These are phyloP conservation scores for Geotrypetes seraphini DNA, from an alignment of 2,797 vertebrate species.

Conservation along the genomic window DNA sequence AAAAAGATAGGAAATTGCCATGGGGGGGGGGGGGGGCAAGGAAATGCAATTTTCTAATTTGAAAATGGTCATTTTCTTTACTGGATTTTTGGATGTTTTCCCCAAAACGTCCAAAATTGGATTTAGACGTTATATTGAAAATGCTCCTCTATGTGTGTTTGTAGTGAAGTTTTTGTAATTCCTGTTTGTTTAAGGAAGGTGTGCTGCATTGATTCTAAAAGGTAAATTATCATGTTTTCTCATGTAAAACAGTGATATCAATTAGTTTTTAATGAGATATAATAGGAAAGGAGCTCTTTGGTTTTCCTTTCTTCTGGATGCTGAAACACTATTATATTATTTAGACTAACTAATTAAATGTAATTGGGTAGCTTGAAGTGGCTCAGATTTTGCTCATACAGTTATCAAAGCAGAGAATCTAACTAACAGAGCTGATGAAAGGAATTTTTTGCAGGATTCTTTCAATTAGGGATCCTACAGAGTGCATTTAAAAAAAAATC, in stretches of 20 bases:
- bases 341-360: conserved; percentile 41
- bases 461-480: conserved; percentile 30
- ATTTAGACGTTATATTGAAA: too few species aligned
- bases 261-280: conserved; percentile 6
- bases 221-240: conserved; percentile 9
- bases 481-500: conserved; percentile 3
- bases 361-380: conserved; percentile 38
- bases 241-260: conserved; percentile 12
- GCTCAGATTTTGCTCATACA: conserved; percentile 29
- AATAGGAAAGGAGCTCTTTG: conserved; percentile 16
- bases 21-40: too few species aligned
- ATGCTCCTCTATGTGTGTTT: too few species aligned
- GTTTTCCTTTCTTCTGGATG: conserved; percentile 9
- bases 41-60: too few species aligned
- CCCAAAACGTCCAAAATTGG: too few species aligned
- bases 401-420: conserved; percentile 44
- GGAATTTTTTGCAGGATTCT: conserved; percentile 20
- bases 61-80: too few species aligned
- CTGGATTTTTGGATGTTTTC: too few species aligned
- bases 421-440: conserved; percentile 39
- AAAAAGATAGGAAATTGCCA: too few species aligned
- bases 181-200: too few species aligned
- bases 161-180: too few species aligned
- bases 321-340: conserved; percentile 33
- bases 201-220: too few species aligned